Conservation (phyloP, 1,140 invertebrate genomes). For the Zaprionus capensis region DNA sequence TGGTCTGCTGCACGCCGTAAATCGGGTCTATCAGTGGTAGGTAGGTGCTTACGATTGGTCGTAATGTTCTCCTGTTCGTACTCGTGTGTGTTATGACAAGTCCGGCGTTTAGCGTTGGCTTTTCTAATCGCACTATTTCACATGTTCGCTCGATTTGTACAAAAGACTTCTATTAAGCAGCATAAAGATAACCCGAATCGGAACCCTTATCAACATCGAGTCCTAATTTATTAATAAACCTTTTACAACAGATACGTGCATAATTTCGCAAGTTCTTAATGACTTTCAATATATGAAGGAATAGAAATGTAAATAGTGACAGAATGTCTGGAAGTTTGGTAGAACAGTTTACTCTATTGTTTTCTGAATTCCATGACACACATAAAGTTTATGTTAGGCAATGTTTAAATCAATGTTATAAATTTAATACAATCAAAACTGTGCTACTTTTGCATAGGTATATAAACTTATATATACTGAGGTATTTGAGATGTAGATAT, state of each 20-base stretch:
- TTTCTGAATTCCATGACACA: background rate
- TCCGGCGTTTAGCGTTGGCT: background rate
- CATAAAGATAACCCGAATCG: slow-evolving; percentile 2
- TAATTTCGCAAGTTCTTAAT: background rate
- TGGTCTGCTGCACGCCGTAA: background rate
- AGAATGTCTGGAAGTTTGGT: background rate
- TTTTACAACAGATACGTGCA: background rate
- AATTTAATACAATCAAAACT: no score
- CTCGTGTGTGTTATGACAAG: background rate
- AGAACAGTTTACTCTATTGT: no score
- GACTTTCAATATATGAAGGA: background rate
- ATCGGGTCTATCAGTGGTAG: background rate
- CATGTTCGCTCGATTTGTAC: background rate
- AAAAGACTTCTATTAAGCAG: background rate
- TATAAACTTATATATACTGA: no score
- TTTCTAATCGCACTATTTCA: background rate
- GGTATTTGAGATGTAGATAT: no score
- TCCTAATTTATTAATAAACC: background rate
- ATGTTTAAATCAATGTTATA: background rate
- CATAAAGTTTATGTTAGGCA: background rate
- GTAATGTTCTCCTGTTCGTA: background rate
- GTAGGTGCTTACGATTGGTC: background rate
- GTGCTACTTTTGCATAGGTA: no score
- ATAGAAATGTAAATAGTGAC: background rate
- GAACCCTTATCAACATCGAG: background rate